These are phyloP conservation scores for Menidia beryllina DNA, from an alignment of 2,113 vertebrate genomes.

Conservation along the genomic window DNA sequence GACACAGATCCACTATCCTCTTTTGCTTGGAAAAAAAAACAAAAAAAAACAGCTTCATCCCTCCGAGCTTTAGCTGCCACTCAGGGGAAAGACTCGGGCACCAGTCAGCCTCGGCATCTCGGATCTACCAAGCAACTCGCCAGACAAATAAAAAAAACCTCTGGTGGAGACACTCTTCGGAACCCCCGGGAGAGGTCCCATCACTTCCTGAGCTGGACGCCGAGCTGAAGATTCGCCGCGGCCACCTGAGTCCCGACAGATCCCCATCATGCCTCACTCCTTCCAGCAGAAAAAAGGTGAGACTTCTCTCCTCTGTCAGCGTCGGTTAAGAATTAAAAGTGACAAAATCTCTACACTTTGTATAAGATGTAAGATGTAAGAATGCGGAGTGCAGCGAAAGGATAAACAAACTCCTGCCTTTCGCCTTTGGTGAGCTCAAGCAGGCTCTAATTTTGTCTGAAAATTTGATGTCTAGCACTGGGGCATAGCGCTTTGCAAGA, in stretches of 20 bases:
- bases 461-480: not conserved
- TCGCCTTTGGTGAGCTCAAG: not conserved
- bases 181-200: conserved; percentile 34
- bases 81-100: conserved; percentile 28
- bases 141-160: conserved; percentile 39
- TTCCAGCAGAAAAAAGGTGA: conserved; percentile 82
- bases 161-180: conserved; percentile 12
- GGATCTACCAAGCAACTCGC: conserved; percentile 44
- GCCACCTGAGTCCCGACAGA: conserved; percentile 52
- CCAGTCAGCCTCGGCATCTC: conserved; percentile 45
- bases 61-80: conserved; percentile 55
- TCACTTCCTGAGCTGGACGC: conserved; percentile 46
- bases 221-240: conserved; percentile 45
- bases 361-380: conserved; percentile 5
- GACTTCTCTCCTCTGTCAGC: conserved; percentile 29
- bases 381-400: not conserved
- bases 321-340: not conserved
- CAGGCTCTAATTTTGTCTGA: not conserved
- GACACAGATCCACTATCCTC: conserved; percentile 32
- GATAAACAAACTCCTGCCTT: not conserved
- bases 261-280: conserved; percentile 82
- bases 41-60: conserved; percentile 53
- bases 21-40: too few species aligned
- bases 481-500: too few species aligned
- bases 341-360: not conserved